Evolutionary conservation across 2,888 invertebrate species (phyloP).

Genomic region (Glomeris marginata): DNA sequence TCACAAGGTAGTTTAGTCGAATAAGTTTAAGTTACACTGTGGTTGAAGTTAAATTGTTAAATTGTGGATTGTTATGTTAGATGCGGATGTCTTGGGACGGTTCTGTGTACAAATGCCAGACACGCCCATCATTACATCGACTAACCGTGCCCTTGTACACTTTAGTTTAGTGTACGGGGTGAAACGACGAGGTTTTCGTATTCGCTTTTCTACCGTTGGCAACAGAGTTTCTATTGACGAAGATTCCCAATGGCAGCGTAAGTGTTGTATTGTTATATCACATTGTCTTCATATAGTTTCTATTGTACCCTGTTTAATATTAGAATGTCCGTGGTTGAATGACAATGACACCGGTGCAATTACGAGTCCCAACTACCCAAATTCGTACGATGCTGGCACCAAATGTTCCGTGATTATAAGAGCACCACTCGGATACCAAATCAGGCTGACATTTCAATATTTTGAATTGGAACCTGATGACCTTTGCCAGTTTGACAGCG

Average conservation of each 20-base stretch:
- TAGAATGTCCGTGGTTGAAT: too few relatives aligned
- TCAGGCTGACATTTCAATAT: too few relatives aligned
- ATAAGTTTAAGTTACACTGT: neutral
- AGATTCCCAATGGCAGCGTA: too few relatives aligned
- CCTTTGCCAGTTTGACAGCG: slow-evolving; percentile 16
- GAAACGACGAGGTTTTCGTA: slow-evolving; percentile 1
- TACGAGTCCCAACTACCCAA: too few relatives aligned
- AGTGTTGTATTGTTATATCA: too few relatives aligned
- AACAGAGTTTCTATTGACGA: too few relatives aligned
- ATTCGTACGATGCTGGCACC: neutral
- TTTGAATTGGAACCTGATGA: slow-evolving; percentile 18
- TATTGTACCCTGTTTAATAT: too few relatives aligned
- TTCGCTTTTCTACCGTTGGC: neutral
- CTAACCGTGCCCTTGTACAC: slow-evolving; percentile 1
- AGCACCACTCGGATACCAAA: too few relatives aligned
- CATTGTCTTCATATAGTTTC: too few relatives aligned
- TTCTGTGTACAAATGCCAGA: slow-evolving; percentile 2
- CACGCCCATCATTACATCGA: slow-evolving; percentile 2
- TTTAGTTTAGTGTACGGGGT: slow-evolving; percentile 1
- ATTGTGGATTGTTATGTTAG: neutral
- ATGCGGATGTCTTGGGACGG: slow-evolving; percentile 4
- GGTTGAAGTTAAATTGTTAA: too few relatives aligned
- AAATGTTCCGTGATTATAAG: slow-evolving; percentile 1
- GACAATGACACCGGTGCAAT: too few relatives aligned
- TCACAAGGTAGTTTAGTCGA: neutral